Evolutionary conservation across 2,113 vertebrate species (phyloP).

Genomic region (Engraulis encrasicolus): DNA sequence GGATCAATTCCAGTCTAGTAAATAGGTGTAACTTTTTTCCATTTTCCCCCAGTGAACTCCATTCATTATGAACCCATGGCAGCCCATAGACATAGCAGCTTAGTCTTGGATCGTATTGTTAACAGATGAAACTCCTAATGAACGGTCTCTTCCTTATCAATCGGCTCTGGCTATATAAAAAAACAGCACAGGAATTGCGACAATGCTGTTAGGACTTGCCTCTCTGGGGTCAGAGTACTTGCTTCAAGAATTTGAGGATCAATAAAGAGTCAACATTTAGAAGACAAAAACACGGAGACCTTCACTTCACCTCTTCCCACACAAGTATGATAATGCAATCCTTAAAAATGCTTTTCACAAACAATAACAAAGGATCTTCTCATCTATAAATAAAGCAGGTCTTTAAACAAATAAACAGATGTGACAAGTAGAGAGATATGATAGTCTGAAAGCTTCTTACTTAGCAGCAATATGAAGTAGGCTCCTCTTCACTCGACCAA

Average conservation of each 20-base stretch:
- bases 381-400: not conserved
- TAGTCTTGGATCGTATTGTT: no score
- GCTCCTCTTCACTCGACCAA: conserved; percentile 97
- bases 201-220: no score
- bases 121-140: no score
- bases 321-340: not conserved
- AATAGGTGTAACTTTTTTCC: no score
- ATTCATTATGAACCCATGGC: no score
- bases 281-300: not conserved
- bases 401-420: not conserved
- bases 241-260: not conserved
- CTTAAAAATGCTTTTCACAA: not conserved
- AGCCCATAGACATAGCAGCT: no score
- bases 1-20: no score
- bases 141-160: no score
- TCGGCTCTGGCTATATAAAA: no score
- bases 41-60: no score
- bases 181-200: no score
- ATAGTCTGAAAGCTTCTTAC: conserved; percentile 80
- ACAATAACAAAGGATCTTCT: not conserved
- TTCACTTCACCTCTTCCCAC: not conserved
- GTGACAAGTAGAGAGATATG: not conserved
- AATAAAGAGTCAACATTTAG: not conserved
- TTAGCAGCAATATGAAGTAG: conserved; percentile 98
- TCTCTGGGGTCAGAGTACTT: not conserved